These are phyloP conservation scores for Tympanuchus pallidicinctus DNA, from an alignment of 2,113 vertebrate species.

Conservation along the genomic window DNA sequence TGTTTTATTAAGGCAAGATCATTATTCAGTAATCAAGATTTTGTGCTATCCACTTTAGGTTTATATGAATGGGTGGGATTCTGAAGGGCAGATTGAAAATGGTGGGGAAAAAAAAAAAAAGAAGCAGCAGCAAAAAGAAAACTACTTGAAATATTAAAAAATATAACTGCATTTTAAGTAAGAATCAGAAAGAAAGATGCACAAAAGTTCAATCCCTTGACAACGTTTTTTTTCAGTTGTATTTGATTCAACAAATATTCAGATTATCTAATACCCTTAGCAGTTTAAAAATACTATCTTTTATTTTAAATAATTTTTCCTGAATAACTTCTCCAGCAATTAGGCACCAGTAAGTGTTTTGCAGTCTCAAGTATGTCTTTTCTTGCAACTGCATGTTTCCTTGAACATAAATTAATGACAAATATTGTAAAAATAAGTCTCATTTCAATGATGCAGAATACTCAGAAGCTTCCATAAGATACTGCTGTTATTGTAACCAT, in stretches of 20 bases:
- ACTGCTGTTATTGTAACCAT: slow-evolving; percentile 26
- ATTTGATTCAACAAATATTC: slow-evolving; percentile 22
- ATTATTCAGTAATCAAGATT: background rate
- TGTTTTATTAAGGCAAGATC: background rate
- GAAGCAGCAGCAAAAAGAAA: background rate
- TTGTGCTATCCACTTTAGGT: background rate
- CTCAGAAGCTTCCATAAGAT: slow-evolving; percentile 25
- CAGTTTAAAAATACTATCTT: slow-evolving; percentile 53
- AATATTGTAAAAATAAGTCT: slow-evolving; percentile 22
- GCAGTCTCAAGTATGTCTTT: slow-evolving; percentile 54
- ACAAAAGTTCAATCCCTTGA: background rate
- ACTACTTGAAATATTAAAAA: background rate
- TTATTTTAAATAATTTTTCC: slow-evolving; percentile 63
- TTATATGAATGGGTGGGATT: background rate
- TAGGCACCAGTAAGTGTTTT: slow-evolving; percentile 65
- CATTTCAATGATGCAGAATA: slow-evolving; percentile 35
- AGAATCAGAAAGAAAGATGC: background rate
- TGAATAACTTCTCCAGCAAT: slow-evolving; percentile 59
- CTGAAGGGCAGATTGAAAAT: background rate
- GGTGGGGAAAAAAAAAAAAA: background rate
- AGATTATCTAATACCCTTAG: slow-evolving; percentile 29
- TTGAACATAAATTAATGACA: background rate
- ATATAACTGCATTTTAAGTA: background rate
- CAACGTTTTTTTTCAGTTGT: background rate
- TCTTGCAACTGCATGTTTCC: slow-evolving; percentile 45